Percentiles rank a stretch among this genome's conserved stretches.
phyloP scores from a whole-genome alignment of 1,140 invertebrate species.

The Caenorhabditis briggsae region DNA sequence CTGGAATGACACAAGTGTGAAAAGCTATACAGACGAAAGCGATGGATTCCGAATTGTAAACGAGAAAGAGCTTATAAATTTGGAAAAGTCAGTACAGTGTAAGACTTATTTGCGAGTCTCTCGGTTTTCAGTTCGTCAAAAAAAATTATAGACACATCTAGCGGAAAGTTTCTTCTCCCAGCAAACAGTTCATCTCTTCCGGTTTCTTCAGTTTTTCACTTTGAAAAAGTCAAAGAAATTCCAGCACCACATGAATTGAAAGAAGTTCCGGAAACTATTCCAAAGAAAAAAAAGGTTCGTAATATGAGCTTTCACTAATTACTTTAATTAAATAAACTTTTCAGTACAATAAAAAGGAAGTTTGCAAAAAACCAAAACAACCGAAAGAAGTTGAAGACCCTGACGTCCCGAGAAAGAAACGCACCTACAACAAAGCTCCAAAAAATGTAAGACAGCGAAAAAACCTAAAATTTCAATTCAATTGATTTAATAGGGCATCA shows the following conservation, averaged over 20 bases:
- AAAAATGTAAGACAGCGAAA: not conserved
- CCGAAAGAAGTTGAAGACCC: not conserved
- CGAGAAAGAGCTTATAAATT: constrained; percentile 7
- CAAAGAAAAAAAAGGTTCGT: not conserved
- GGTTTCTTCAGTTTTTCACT: not conserved
- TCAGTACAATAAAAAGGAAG: not conserved
- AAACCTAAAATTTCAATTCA: not conserved
- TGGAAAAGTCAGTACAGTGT: not conserved
- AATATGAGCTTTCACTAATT: no score
- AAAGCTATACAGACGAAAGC: not conserved
- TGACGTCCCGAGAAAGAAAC: not conserved
- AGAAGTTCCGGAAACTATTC: not conserved
- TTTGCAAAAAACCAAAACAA: not conserved
- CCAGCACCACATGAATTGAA: no score
- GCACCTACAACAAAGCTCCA: not conserved
- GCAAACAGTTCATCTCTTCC: constrained; percentile 13
- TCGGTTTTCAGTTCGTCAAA: no score
- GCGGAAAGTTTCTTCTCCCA: not conserved
- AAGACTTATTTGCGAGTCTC: no score
- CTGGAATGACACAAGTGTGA: constrained; percentile 26
- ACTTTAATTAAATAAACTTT: no score
- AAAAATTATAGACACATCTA: not conserved
- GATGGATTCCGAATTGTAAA: constrained; percentile 43
- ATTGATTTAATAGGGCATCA: not conserved
- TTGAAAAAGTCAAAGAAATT: not conserved